A percentile compares a stretch with the other conserved stretches of the same genome.
phyloP scores from a whole-genome alignment of 2,888 invertebrate species.

The Pristionchus maxplancki region DNA sequence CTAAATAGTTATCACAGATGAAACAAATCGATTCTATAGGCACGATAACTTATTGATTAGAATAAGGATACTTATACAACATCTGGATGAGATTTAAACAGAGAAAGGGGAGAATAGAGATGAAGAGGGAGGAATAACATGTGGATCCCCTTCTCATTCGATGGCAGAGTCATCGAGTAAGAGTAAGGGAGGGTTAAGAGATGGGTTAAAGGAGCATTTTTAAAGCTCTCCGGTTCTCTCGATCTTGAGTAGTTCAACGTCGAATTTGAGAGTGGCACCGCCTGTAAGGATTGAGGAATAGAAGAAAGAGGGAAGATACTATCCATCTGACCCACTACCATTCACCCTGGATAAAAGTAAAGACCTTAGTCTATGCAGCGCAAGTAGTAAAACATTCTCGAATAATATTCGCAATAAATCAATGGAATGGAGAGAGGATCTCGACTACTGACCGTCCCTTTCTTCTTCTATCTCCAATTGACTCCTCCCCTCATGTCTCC shows the following conservation, averaged over 20 bases:
- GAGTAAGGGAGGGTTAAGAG: not conserved
- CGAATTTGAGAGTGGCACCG: constrained; percentile 71
- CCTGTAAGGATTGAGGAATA: constrained; percentile 51
- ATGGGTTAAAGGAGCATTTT: constrained; percentile 18
- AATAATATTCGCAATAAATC: not conserved
- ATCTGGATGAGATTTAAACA: constrained; percentile 26
- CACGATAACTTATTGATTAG: constrained; percentile 27
- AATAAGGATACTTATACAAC: constrained; percentile 1
- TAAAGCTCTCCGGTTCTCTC: constrained; percentile 66
- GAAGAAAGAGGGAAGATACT: not conserved
- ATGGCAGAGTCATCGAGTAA: not conserved
- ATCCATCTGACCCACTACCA: not conserved
- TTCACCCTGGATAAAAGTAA: not conserved
- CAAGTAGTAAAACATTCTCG: not conserved
- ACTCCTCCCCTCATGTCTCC: constrained; percentile 37
- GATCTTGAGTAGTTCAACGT: constrained; percentile 75
- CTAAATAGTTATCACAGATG: constrained; percentile 20
- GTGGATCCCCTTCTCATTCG: not conserved
- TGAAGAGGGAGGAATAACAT: not conserved
- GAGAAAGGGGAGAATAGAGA: not conserved
- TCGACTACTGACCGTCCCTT: not conserved
- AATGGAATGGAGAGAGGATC: not conserved
- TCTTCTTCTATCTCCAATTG: constrained; percentile 38
- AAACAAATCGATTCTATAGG: not conserved
- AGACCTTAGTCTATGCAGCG: not conserved